Conservation (phyloP, 1,140 invertebrate genomes). For the Pachypsylla venusta region DNA sequence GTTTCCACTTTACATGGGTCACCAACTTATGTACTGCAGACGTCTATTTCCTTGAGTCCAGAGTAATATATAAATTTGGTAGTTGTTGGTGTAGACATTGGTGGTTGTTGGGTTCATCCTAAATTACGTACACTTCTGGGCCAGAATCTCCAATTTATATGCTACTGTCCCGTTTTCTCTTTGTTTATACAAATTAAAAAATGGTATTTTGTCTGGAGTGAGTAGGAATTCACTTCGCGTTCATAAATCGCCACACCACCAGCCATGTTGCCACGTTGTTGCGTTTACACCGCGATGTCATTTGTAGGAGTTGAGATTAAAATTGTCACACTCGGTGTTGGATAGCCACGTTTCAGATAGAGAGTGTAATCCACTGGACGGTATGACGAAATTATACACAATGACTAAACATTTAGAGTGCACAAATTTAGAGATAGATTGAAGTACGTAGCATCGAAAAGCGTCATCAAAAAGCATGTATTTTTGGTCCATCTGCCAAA, state of each 20-base stretch:
- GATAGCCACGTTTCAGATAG: conserved; percentile 10
- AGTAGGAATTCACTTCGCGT: conserved; percentile 4
- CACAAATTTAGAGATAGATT: conserved; percentile 2
- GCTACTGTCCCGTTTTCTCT: conserved; percentile 11
- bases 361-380: neutral
- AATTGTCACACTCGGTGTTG: neutral
- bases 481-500: no score
- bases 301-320: neutral
- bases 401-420: neutral
- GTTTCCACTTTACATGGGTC: conserved; percentile 11
- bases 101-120: no score
- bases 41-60: conserved; percentile 11
- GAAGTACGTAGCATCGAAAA: no score
- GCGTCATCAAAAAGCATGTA: no score
- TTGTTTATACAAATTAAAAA: conserved; percentile 11
- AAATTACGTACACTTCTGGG: no score
- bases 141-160: no score
- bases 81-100: no score
- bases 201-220: neutral
- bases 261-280: conserved; percentile 8
- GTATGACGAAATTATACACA: conserved; percentile 6
- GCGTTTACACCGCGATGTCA: neutral
- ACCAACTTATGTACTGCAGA: conserved; percentile 7
- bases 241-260: conserved; percentile 20
- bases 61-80: no score